Conservation (phyloP, 2,113 vertebrate genomes). For the Dipodomys spectabilis region DNA sequence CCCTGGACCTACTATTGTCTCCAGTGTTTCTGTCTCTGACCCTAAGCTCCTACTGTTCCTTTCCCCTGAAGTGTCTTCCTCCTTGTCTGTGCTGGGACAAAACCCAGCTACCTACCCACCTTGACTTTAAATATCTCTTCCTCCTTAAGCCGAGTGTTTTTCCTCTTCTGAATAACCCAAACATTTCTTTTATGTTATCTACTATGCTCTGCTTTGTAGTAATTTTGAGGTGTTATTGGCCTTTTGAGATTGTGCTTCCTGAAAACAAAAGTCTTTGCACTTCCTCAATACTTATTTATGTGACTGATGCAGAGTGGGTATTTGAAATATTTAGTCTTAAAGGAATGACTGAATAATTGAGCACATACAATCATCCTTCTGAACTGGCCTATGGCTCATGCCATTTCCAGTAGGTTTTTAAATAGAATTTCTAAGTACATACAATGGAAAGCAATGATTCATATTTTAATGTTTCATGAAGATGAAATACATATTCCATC, state of each 20-base stretch:
- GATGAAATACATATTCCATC: neutral
- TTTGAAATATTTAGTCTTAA: slow-evolving; percentile 5
- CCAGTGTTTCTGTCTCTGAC: neutral
- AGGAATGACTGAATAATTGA: neutral
- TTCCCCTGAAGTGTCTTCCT: neutral
- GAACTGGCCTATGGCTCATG: neutral
- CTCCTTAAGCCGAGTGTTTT: neutral
- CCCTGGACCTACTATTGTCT: neutral
- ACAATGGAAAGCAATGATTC: neutral
- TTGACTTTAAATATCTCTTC: neutral
- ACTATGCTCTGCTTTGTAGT: neutral
- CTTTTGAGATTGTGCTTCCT: neutral
- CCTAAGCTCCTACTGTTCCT: neutral
- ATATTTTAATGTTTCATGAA: slow-evolving; percentile 34
- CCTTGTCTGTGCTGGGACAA: neutral
- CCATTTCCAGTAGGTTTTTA: neutral
- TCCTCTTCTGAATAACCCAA: neutral
- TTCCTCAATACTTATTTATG: neutral
- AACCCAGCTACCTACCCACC: neutral
- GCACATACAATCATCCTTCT: neutral
- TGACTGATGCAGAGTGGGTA: neutral
- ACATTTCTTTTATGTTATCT: neutral
- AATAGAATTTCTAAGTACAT: slow-evolving; percentile 3
- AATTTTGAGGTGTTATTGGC: neutral
- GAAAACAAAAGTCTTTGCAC: neutral